These are phyloP conservation scores for Pristiophorus japonicus DNA, from an alignment of 2,113 vertebrate species.

Conservation along the genomic window DNA sequence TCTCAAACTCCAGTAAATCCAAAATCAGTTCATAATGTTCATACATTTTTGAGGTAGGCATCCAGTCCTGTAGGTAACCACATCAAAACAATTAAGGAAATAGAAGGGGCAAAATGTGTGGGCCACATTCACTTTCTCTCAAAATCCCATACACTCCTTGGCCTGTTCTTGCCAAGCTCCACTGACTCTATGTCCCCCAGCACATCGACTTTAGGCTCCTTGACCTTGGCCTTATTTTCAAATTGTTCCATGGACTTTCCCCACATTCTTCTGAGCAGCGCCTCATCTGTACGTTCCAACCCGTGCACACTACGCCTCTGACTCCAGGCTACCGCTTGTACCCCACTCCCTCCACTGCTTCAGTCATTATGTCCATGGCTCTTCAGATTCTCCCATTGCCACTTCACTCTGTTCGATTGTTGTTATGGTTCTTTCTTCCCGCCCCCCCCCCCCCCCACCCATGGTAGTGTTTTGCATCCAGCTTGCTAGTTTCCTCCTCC, in stretches of 20 bases:
- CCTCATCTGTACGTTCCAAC: background rate
- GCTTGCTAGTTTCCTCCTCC: background rate
- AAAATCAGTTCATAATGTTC: background rate
- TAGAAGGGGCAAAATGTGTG: background rate
- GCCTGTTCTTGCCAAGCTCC: background rate
- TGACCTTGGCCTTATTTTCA: background rate
- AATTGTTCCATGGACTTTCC: background rate
- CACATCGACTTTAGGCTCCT: background rate
- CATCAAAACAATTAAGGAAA: background rate
- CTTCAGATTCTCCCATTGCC: background rate
- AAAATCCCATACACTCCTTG: background rate
- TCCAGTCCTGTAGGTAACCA: background rate
- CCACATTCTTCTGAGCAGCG: background rate
- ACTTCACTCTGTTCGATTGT: background rate
- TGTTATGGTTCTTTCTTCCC: background rate
- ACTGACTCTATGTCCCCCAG: background rate
- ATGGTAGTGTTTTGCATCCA: background rate
- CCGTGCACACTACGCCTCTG: background rate
- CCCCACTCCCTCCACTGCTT: background rate
- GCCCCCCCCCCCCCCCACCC: too few species aligned
- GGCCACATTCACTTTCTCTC: background rate
- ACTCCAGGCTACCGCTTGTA: background rate
- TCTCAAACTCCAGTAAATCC: background rate
- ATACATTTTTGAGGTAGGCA: background rate
- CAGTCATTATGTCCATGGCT: background rate